A percentile compares a stretch with the other conserved stretches of the same genome.
These are phyloP conservation scores for Lethrus apterus DNA, from an alignment of 1,140 invertebrate genomes.

Conservation along the genomic window DNA sequence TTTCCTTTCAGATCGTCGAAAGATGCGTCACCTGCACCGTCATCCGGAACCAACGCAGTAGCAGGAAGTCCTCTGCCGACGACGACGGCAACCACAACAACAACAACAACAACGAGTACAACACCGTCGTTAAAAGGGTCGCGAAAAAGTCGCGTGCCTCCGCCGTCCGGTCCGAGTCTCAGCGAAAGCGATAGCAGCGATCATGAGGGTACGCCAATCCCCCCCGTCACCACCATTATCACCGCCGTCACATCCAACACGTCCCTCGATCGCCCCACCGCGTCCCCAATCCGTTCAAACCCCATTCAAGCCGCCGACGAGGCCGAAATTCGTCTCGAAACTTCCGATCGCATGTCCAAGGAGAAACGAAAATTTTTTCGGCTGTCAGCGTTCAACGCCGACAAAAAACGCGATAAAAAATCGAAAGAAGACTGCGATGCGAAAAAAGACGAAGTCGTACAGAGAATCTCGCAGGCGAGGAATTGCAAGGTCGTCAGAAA, in stretches of 20 bases:
- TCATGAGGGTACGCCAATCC: conserved; percentile 36
- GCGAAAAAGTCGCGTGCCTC: conserved; percentile 21
- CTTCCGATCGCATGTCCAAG: conserved; percentile 69
- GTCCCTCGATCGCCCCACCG: conserved; percentile 29
- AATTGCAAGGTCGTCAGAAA: too few relatives aligned
- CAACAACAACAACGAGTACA: conserved; percentile 11
- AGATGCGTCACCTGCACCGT: too few relatives aligned
- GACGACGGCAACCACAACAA: conserved; percentile 11
- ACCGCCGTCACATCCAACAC: conserved; percentile 19
- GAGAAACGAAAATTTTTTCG: conserved; percentile 82
- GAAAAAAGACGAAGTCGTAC: conserved; percentile 6
- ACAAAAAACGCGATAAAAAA: conserved; percentile 38
- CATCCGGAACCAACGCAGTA: too few relatives aligned
- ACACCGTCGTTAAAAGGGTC: conserved; percentile 14
- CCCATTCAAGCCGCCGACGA: conserved; percentile 5
- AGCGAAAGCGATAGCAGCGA: conserved; percentile 35
- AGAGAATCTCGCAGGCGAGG: conserved; percentile 3
- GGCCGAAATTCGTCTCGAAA: conserved; percentile 53
- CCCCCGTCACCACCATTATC: conserved; percentile 37
- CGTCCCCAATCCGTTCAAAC: conserved; percentile 25
- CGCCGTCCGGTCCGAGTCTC: conserved; percentile 13
- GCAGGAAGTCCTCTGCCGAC: too few relatives aligned
- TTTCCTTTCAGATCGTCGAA: too few relatives aligned
- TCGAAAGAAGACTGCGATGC: conserved; percentile 2
- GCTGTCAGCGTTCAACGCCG: conserved; percentile 62